Evolutionary conservation across 2,888 invertebrate genomes (phyloP), one percentile per base, ranked within the genome.

Genomic region (Boloria selene): DNA sequence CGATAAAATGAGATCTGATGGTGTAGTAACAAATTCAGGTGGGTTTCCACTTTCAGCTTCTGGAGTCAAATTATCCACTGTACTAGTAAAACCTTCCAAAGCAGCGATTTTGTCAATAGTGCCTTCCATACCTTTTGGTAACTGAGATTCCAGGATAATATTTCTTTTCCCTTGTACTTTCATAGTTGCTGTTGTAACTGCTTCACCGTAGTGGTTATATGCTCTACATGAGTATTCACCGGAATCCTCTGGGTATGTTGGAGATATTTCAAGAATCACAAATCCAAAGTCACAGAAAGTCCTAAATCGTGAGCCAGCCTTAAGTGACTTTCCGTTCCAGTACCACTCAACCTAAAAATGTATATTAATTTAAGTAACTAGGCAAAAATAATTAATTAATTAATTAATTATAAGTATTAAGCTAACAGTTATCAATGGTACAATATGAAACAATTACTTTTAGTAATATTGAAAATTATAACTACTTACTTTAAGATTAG

Each of bases 201-300:
- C 98, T 87, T 98, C 96, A 55, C 98, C 98, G 74, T 96, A 97
- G 74, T 97, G 96, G 77, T 98, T 98, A 67, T 94, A 95, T 17
- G 98, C 98, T 79, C 97, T 94, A 88, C 98, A 98, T 58, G 96
- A 95, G 80, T 97, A 97, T 90, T 97, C 97, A 17, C 98, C 98
- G 31, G 98, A 97, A 84, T 99, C 99, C 93, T 98, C 98, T 1
- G 98, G 98, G 83, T 98, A 98, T 13, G 98, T 98, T 0, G 99
- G 99, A 10, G 98, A 97, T 77, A 99, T 98, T 93, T 99, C 99
- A 73, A 99, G 93, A 74, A 99, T 98, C 38, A 98, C 98, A 82
- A 98, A 98, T 66, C 99, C 99, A 87, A 99, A 99, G 90, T 99
- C 99, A 81, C 98, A 97, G 95, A 98, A 98, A 42, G 98, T 98